phyloP scores from a whole-genome alignment of 1,140 invertebrate species.

The Neodiprion virginianus region DNA sequence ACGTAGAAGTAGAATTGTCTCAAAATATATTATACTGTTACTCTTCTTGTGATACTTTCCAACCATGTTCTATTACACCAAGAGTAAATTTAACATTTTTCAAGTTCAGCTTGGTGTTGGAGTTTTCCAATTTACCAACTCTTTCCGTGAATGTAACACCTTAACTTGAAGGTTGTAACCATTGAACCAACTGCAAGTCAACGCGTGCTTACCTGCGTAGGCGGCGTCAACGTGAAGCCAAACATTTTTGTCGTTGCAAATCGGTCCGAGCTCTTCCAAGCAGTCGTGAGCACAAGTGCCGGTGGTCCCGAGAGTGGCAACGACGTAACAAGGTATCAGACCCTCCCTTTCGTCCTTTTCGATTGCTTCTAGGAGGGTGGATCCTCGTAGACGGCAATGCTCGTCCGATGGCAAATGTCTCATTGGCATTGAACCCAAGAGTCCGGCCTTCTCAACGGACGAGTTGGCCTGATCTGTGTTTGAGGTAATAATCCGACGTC shows the following conservation, averaged over 20 bases:
- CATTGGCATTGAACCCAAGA: constrained; percentile 84
- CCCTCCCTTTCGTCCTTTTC: constrained; percentile 76
- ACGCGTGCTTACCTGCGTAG: constrained; percentile 70
- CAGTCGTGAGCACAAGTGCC: constrained; percentile 93
- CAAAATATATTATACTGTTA: too few relatives aligned
- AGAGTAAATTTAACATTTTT: too few relatives aligned
- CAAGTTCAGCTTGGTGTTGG: too few relatives aligned
- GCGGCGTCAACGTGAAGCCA: constrained; percentile 93
- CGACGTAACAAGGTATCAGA: constrained; percentile 80
- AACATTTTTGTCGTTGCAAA: constrained; percentile 78
- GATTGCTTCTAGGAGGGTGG: constrained; percentile 77
- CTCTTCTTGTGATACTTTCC: too few relatives aligned
- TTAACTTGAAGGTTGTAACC: too few relatives aligned
- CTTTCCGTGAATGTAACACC: background rate
- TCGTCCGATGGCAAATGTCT: constrained; percentile 78
- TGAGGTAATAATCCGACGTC: constrained; percentile 10
- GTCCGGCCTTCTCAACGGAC: constrained; percentile 87
- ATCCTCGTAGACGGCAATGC: constrained; percentile 75
- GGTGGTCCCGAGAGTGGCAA: constrained; percentile 91
- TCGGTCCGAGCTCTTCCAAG: constrained; percentile 78
- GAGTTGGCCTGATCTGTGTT: constrained; percentile 83
- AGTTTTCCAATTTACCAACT: too few relatives aligned
- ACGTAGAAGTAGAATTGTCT: too few relatives aligned
- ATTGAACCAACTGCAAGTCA: too few relatives aligned
- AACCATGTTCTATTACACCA: too few relatives aligned